Evolutionary conservation across 1,140 invertebrate genomes (phyloP).

Genomic region (Zophobas atratus): DNA sequence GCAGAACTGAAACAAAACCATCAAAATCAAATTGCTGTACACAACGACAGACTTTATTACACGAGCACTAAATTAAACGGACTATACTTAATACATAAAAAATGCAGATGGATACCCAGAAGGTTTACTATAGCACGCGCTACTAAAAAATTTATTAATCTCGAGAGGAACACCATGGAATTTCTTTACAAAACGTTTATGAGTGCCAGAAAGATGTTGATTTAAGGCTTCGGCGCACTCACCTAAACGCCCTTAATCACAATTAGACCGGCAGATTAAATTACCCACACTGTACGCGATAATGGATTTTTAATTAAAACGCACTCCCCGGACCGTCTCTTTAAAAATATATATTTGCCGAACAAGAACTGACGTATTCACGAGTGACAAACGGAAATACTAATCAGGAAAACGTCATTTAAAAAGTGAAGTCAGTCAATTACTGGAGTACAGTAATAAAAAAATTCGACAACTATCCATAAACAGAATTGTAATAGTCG

Average conservation of each 20-base stretch:
- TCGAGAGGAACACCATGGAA: slow-evolving; percentile 5
- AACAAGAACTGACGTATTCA: too few relatives aligned
- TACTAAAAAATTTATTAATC: slow-evolving; percentile 36
- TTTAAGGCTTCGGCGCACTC: slow-evolving; percentile 3
- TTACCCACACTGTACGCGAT: background rate
- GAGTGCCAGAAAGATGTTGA: slow-evolving; percentile 31
- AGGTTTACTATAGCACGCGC: background rate
- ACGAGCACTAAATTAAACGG: background rate
- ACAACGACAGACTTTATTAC: background rate
- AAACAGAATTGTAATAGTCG: too few relatives aligned
- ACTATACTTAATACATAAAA: slow-evolving; percentile 17
- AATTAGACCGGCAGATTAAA: background rate
- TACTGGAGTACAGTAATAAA: too few relatives aligned
- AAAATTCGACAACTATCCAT: too few relatives aligned
- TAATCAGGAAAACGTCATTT: too few relatives aligned
- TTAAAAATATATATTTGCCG: too few relatives aligned
- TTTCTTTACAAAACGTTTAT: slow-evolving; percentile 37
- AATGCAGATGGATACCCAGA: slow-evolving; percentile 12
- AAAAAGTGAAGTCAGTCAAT: too few relatives aligned
- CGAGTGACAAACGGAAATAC: too few relatives aligned
- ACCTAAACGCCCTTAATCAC: slow-evolving; percentile 14
- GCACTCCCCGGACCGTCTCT: too few relatives aligned
- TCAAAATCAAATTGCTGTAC: background rate
- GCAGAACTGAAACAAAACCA: slow-evolving; percentile 74
- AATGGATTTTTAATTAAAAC: too few relatives aligned